Conservation (phyloP, 2,888 invertebrate genomes). For the Drosophila setosimentum region DNA sequence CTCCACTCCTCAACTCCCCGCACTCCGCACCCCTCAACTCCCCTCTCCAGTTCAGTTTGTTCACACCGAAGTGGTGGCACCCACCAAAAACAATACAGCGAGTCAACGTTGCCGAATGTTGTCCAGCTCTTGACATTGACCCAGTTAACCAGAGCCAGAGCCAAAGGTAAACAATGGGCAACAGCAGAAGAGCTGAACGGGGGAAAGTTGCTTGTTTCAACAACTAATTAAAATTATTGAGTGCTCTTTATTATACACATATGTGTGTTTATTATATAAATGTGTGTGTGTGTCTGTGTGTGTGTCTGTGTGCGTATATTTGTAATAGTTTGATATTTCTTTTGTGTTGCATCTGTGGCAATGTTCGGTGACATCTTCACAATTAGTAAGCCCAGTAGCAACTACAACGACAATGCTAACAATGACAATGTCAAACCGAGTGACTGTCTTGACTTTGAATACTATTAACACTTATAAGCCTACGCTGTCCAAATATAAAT, state of each 20-base stretch:
- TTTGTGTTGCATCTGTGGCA: constrained; percentile 54
- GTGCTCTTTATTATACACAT: constrained; percentile 54
- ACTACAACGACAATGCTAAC: constrained; percentile 24
- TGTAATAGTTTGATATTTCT: constrained; percentile 1
- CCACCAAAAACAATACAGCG: constrained; percentile 52
- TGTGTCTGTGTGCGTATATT: background rate
- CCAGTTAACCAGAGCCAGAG: constrained; percentile 60
- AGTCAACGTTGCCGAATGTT: constrained; percentile 23
- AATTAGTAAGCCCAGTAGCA: constrained; percentile 20
- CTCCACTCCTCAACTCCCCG: constrained; percentile 10
- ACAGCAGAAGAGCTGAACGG: constrained; percentile 18
- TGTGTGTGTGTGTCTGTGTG: background rate
- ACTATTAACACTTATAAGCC: constrained; percentile 23
- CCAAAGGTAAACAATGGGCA: constrained; percentile 16
- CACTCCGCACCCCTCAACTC: constrained; percentile 9
- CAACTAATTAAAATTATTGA: constrained; percentile 71
- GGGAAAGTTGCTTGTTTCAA: constrained; percentile 59
- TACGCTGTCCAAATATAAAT: constrained; percentile 20
- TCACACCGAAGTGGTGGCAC: constrained; percentile 54
- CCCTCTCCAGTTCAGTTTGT: constrained; percentile 38
- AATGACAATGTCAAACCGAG: constrained; percentile 25
- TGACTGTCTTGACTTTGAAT: constrained; percentile 52
- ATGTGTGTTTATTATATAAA: constrained; percentile 2
- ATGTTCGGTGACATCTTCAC: constrained; percentile 58
- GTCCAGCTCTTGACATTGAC: constrained; percentile 71